Conservation (phyloP, 2,113 vertebrate species). For the Furnarius figulus region DNA sequence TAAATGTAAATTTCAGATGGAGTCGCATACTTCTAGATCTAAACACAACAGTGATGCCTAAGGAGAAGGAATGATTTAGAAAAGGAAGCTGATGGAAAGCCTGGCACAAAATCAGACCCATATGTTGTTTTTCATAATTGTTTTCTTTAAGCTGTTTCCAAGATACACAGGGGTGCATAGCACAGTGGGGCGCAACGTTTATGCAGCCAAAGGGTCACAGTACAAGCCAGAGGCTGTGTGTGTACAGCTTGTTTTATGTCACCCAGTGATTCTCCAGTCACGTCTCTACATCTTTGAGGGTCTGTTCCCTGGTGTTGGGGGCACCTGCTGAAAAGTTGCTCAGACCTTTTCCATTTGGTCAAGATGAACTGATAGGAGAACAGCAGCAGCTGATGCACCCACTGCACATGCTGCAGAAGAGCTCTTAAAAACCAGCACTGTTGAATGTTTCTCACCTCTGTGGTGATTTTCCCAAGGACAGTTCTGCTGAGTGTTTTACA, state of each 20-base stretch:
- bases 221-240: background rate
- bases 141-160: constrained; percentile 21
- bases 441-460: background rate
- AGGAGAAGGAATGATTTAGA: constrained; percentile 14
- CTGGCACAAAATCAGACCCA: background rate
- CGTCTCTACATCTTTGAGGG: background rate
- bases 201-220: background rate
- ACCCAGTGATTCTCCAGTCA: background rate
- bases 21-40: background rate
- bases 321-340: background rate
- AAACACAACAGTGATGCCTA: background rate
- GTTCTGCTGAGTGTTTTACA: background rate
- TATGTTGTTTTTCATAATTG: background rate
- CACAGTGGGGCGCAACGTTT: background rate
- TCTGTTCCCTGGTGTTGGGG: background rate
- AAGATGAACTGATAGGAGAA: background rate
- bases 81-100: background rate
- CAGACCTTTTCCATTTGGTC: background rate
- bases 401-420: background rate
- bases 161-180: background rate
- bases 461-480: background rate
- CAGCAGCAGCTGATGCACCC: background rate
- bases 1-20: constrained; percentile 36
- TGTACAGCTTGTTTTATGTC: background rate
- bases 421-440: background rate